Evolutionary conservation across 2,888 invertebrate species (phyloP).

Genomic region (Cetonia aurata): DNA sequence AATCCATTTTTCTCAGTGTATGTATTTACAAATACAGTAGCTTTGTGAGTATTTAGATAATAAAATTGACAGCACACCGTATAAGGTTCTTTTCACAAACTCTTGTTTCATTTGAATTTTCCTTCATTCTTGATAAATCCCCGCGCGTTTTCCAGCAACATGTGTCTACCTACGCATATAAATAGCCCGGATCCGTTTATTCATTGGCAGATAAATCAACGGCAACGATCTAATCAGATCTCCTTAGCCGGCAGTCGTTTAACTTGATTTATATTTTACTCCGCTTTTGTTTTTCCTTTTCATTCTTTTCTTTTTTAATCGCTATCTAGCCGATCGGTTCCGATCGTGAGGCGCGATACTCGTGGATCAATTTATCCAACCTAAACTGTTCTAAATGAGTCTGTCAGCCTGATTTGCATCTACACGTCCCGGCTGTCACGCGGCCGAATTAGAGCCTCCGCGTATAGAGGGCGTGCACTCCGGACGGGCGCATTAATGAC

Average conservation of each 20-base stretch:
- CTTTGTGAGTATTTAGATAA: no score
- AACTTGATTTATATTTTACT: slow-evolving; percentile 41
- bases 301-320: slow-evolving; percentile 24
- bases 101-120: no score
- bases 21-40: no score
- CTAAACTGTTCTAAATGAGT: slow-evolving; percentile 49
- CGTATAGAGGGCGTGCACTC: neutral
- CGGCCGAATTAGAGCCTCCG: slow-evolving; percentile 41
- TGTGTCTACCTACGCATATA: slow-evolving; percentile 15
- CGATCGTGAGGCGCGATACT: slow-evolving; percentile 37
- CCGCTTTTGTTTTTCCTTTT: slow-evolving; percentile 18
- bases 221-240: slow-evolving; percentile 35
- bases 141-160: neutral
- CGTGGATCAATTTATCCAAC: slow-evolving; percentile 42
- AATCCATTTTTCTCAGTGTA: no score
- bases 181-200: slow-evolving; percentile 27
- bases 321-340: slow-evolving; percentile 12
- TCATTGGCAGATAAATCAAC: slow-evolving; percentile 36
- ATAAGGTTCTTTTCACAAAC: no score
- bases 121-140: no score
- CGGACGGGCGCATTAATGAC: slow-evolving; percentile 16
- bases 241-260: slow-evolving; percentile 28
- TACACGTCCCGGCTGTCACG: slow-evolving; percentile 45
- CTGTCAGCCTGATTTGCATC: slow-evolving; percentile 53
- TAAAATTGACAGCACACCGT: no score